phyloP scores from a whole-genome alignment of 2,888 invertebrate genomes.

The Oithona nana region DNA sequence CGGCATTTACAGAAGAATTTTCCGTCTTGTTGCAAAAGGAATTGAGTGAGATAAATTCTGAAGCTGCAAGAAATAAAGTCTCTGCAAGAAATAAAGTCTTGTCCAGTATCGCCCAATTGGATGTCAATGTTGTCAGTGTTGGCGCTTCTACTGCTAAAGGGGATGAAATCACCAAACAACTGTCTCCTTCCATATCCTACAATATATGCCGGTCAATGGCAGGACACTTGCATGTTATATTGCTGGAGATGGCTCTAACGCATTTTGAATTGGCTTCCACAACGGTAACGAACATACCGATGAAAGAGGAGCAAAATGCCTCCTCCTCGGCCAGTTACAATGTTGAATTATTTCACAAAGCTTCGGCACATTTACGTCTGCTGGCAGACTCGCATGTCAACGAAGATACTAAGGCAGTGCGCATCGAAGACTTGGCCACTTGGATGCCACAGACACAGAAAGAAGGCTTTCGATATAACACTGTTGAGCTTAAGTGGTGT shows the following conservation, averaged over 20 bases:
- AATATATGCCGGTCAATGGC: slow-evolving; percentile 34
- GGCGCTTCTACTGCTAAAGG: not conserved
- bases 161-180: not conserved
- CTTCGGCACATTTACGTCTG: slow-evolving; percentile 61
- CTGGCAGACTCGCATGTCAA: slow-evolving; percentile 30
- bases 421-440: slow-evolving; percentile 24
- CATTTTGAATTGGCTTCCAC: slow-evolving; percentile 86
- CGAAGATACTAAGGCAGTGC: slow-evolving; percentile 1
- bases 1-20: not conserved
- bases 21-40: not conserved
- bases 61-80: not conserved
- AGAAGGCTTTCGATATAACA: slow-evolving; percentile 55
- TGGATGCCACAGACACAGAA: slow-evolving; percentile 41
- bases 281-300: slow-evolving; percentile 93
- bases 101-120: not conserved
- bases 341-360: slow-evolving; percentile 84
- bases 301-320: slow-evolving; percentile 99
- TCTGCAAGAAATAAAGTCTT: not conserved
- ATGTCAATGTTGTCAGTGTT: not conserved
- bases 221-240: slow-evolving; percentile 47
- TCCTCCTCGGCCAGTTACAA: slow-evolving; percentile 96
- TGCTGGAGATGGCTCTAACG: slow-evolving; percentile 35
- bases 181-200: not conserved
- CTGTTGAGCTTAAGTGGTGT: slow-evolving; percentile 86
- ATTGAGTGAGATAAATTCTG: not conserved